Conservation (phyloP, 64 coral and sea anemone species). For the Dendronephthya gigantea region DNA sequence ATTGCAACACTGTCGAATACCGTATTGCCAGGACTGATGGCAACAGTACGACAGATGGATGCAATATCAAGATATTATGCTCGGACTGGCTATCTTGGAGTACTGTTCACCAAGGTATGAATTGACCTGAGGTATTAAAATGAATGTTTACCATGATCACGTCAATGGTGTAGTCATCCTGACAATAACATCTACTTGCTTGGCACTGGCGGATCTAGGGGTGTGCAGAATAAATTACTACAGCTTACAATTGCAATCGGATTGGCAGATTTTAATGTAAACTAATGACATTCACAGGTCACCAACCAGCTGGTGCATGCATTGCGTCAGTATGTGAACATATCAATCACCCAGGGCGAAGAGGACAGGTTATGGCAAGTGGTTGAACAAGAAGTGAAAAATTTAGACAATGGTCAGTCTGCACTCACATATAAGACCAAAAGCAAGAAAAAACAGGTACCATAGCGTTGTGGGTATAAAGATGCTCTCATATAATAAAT, state of each 20-base stretch:
- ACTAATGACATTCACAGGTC: conserved; percentile 34
- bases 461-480: no score
- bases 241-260: no score
- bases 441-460: conserved; percentile 51
- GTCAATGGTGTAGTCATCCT: no score
- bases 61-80: conserved; percentile 93
- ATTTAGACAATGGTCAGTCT: conserved; percentile 21
- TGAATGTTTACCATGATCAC: background rate
- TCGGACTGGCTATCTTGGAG: conserved; percentile 74
- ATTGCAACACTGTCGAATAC: conserved; percentile 59
- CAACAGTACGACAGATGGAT: conserved; percentile 91
- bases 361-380: conserved; percentile 73
- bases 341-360: conserved; percentile 45
- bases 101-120: conserved; percentile 79
- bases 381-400: conserved; percentile 62
- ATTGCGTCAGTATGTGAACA: conserved; percentile 54
- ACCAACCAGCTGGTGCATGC: conserved; percentile 86
- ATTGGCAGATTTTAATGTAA: no score
- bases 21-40: conserved; percentile 81
- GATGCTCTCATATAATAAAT: no score
- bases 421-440: background rate
- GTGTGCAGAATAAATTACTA: no score
- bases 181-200: no score
- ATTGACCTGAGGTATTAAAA: background rate
- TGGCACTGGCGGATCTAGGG: no score